Conservation (phyloP, 1,140 invertebrate genomes). For the Cotesia chilonis region DNA sequence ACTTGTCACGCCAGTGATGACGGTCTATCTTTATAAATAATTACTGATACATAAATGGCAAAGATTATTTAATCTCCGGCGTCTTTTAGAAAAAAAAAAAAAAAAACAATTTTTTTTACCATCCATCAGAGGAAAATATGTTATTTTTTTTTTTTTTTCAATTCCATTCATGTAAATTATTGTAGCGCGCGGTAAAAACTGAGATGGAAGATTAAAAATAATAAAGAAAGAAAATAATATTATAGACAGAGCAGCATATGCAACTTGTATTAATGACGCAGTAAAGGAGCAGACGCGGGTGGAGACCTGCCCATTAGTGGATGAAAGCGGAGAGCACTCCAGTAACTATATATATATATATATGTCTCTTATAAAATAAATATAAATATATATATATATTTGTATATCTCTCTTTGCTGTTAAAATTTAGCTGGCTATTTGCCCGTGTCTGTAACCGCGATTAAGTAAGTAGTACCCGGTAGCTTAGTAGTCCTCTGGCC, state of each 20-base stretch:
- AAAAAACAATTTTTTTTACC: slow-evolving; percentile 19
- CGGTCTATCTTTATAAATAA: slow-evolving; percentile 58
- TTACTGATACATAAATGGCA: slow-evolving; percentile 59
- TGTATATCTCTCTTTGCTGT: background rate
- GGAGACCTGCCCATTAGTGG: slow-evolving; percentile 65
- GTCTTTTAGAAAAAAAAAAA: background rate
- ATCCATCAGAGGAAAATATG: slow-evolving; percentile 53
- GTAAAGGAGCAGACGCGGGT: slow-evolving; percentile 59
- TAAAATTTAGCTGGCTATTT: slow-evolving; percentile 50
- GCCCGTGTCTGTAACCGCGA: slow-evolving; percentile 40
- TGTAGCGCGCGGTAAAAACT: slow-evolving; percentile 58
- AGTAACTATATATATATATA: slow-evolving; percentile 53
- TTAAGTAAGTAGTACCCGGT: too few relatives aligned
- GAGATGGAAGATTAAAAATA: too few relatives aligned
- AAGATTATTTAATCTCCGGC: slow-evolving; percentile 41
- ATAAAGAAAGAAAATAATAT: too few relatives aligned
- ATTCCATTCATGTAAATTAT: slow-evolving; percentile 68
- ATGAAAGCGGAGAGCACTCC: slow-evolving; percentile 66
- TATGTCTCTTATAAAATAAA: background rate
- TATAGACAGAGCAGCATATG: slow-evolving; percentile 53
- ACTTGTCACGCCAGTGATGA: too few relatives aligned
- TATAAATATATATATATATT: background rate
- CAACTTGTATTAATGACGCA: slow-evolving; percentile 66
- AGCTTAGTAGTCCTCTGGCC: too few relatives aligned
- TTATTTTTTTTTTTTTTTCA: slow-evolving; percentile 57